These are phyloP conservation scores for Sinonovacula constricta DNA, from an alignment of 1,140 invertebrate species.

Conservation along the genomic window DNA sequence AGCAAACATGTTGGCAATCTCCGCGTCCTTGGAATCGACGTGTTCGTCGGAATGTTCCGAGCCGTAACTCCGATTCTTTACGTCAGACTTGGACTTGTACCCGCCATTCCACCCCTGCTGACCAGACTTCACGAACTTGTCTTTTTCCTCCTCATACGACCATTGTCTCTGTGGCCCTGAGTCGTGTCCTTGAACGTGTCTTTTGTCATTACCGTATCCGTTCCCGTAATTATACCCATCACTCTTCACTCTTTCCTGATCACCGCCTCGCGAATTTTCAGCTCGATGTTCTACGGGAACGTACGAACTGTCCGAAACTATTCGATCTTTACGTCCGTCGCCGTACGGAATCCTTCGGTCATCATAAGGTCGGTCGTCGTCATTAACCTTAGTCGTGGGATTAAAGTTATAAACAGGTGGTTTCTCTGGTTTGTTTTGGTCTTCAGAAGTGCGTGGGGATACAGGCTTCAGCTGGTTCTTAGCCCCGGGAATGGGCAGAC, in stretches of 20 bases:
- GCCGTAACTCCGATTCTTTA: neutral
- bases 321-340: neutral
- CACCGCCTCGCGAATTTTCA: neutral
- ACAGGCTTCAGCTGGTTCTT: constrained; percentile 42
- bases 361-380: constrained; percentile 25
- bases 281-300: neutral
- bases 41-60: neutral
- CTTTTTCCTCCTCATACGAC: constrained; percentile 43
- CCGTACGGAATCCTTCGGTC: constrained; percentile 3
- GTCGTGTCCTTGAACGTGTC: neutral
- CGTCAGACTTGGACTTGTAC: constrained; percentile 16
- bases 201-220: neutral
- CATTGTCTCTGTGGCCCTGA: constrained; percentile 14
- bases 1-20: constrained; percentile 47
- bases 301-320: neutral
- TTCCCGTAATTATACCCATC: constrained; percentile 17
- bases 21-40: constrained; percentile 25
- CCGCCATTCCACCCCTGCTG: constrained; percentile 4
- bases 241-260: constrained; percentile 14
- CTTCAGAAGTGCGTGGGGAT: neutral
- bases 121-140: constrained; percentile 28
- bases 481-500: constrained; percentile 37
- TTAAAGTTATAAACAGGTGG: constrained; percentile 43
- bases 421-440: neutral
- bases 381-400: neutral